These are phyloP conservation scores for Vanacampus margaritifer DNA, from an alignment of 2,113 vertebrate species.

Conservation along the genomic window DNA sequence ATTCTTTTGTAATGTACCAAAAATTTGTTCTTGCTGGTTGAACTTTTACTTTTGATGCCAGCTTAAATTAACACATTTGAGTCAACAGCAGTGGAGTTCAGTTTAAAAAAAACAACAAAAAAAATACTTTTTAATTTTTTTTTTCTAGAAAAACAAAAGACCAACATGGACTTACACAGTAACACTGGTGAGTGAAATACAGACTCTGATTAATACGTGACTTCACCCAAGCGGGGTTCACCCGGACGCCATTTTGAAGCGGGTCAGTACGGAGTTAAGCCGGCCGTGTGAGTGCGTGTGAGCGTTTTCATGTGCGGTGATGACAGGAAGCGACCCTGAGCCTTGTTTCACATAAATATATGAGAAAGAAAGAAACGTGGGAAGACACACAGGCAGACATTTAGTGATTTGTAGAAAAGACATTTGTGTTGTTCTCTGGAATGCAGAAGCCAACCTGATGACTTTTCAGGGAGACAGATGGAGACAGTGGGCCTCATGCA, in stretches of 20 bases:
- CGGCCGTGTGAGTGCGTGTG: conserved; percentile 26
- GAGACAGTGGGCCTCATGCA: conserved; percentile 15
- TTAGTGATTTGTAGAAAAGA: conserved; percentile 46
- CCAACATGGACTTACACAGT: conserved; percentile 40
- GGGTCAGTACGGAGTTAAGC: conserved; percentile 1
- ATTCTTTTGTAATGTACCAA: neutral
- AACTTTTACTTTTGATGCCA: neutral
- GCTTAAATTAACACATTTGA: neutral
- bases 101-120: neutral
- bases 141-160: conserved; percentile 51
- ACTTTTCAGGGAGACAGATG: conserved; percentile 29
- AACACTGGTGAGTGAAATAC: conserved; percentile 46
- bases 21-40: no score
- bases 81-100: neutral
- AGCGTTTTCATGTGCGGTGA: conserved; percentile 32
- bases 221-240: conserved; percentile 12
- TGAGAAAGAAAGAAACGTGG: conserved; percentile 42
- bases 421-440: conserved; percentile 55
- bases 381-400: conserved; percentile 26
- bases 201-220: conserved; percentile 23
- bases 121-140: conserved; percentile 59
- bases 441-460: conserved; percentile 52
- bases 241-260: conserved; percentile 18
- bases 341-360: conserved; percentile 60
- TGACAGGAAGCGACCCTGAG: conserved; percentile 68